phyloP scores from a whole-genome alignment of 2,888 invertebrate species.

The Scaptomyza caliginosa region DNA sequence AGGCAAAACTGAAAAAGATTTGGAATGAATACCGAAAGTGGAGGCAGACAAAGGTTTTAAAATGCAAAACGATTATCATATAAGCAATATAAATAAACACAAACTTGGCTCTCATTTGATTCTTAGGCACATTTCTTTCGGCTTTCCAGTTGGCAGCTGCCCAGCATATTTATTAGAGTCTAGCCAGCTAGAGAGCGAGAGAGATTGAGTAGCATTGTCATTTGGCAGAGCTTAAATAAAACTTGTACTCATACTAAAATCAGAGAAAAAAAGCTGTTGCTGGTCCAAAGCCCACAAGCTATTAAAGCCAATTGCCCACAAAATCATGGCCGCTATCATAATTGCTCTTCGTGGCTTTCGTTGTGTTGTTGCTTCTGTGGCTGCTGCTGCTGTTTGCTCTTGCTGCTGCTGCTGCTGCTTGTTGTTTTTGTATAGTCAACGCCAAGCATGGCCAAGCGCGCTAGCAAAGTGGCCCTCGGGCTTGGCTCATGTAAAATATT shows the following conservation, averaged over 20 bases:
- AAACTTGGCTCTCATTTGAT: constrained; percentile 29
- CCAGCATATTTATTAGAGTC: constrained; percentile 58
- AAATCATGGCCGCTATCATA: constrained; percentile 79
- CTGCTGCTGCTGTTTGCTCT: constrained; percentile 27
- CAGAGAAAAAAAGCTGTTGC: constrained; percentile 16
- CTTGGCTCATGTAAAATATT: constrained; percentile 70
- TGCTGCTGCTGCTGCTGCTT: constrained; percentile 13
- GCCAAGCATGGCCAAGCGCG: constrained; percentile 56
- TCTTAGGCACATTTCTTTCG: background rate
- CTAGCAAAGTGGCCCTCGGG: constrained; percentile 50
- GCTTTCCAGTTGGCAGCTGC: constrained; percentile 50
- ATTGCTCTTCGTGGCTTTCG: constrained; percentile 77
- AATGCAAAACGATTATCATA: constrained; percentile 79
- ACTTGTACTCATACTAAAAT: constrained; percentile 41
- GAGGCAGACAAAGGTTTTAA: constrained; percentile 60
- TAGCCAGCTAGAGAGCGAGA: constrained; percentile 42
- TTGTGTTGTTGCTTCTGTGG: constrained; percentile 22
- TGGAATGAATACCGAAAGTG: constrained; percentile 19
- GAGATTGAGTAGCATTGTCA: constrained; percentile 58
- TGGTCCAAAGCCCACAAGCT: constrained; percentile 45
- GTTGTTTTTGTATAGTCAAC: constrained; percentile 64
- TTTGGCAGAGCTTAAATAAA: constrained; percentile 78
- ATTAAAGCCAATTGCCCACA: constrained; percentile 79
- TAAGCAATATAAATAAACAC: constrained; percentile 62
- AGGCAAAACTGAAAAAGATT: constrained; percentile 45